Base-by-base conservation (phyloP, 1,140 invertebrate genomes). In the Lepidostoma basale region DNA sequence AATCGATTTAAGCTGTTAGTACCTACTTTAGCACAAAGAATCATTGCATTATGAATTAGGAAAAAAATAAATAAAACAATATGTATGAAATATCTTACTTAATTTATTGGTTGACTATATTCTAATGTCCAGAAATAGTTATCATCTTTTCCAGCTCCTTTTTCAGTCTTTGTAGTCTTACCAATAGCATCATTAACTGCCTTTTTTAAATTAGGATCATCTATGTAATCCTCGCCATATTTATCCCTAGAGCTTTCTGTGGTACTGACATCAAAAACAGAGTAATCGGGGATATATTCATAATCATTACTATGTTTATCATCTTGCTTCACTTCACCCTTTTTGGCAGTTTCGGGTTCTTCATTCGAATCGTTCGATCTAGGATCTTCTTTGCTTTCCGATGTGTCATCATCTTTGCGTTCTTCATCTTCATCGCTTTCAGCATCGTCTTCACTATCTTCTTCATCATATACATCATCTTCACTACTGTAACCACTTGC, bases 101-200 rank as follows among this genome's bases (percentile, higher is more conserved):
- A 64, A 58, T 42, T 23, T 44, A 47, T 62, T 14, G 74, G 75
- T 39, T 70, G 73, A 52, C 77, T 78, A 73, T 84, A 85, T 74
- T 85, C 81, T 45, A 84, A 71, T n/a, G 81, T 81, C 83, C 84
- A 86, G 72, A 78, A 78, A 63, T 85, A 84, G 18, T 77, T 78
- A 54, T 77, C 74, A 69, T 75, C 76, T 68, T 77, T 76, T 63
- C 78, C 73, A 20, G 77, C 75, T 74, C 79, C 73, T 75, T 79
- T 70, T 72, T 79, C 73, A 59, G 77, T 75, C 68, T 78, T 68
- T 75, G 79, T 72, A 56, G 78, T 77, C 72, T 79, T 76, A 75
- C 81, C 76, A 44, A 79, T 72, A 69, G 81, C 75, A 58, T 77
- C 74, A 67, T 80, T 69, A 63, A 81, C 66, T 44, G 66, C 79